Base-by-base conservation (phyloP, 1,140 invertebrate species). In the Drosophila bocki region DNA sequence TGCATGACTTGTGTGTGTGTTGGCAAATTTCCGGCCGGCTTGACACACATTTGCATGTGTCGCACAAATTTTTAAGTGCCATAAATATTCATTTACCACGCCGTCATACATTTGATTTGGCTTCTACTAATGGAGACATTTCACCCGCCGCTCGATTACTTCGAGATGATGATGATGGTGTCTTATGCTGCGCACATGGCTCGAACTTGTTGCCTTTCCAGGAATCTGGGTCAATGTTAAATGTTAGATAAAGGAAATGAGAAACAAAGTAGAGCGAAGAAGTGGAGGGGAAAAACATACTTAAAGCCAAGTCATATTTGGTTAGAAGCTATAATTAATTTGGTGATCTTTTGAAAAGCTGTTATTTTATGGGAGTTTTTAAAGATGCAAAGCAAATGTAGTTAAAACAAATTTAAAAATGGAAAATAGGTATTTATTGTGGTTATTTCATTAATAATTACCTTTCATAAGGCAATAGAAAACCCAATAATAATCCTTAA, bases 221-320 rank as follows among this genome's bases (percentile, higher is more conserved):
- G 82, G 69, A 86, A 87, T 33, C 51, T 87, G 82, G 82, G 83
- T 86, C 79, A 86, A 86, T 79, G 82, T 42, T 82, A 82, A 82
- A 53, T 26, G 37, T 33, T 32, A 59, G 37, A 50, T 72, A 41
- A 50, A 50, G 59, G 44, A 59, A 42, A 59, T 42, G 4, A 50
- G n/a, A 29, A 15, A n/a, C 11, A 5, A 39, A 54, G 9, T 15
- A 11, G 13, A 35, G 33, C 15, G 37, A 35, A 29, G 12, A 53
- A 50, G 44, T 57, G 9, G 29, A 42, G 61, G 5, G 35, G 6
- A 32, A 6, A 32, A 11, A 17, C 12, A 33, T 22, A 53, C 7
- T 35, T 37, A 54, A 37, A 8, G 13, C 3, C n/a, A 37, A 53
- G 32, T 6, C 33, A 12, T 54, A 54, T 54, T 15, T 22, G 33